Conservation (phyloP, 1,140 invertebrate genomes). For the Tyrophagus putrescentiae region DNA sequence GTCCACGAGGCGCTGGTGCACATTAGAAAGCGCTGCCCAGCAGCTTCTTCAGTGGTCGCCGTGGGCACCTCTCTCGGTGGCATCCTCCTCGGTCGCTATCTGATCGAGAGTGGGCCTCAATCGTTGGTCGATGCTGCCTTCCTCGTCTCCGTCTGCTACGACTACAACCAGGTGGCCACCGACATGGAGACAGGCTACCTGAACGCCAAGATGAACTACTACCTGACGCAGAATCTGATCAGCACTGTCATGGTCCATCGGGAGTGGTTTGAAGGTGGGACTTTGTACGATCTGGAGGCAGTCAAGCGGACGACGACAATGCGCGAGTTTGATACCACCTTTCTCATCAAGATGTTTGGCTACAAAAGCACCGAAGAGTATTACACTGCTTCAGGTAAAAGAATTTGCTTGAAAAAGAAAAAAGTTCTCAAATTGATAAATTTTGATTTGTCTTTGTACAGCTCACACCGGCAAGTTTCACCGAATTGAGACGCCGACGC, state of each 20-base stretch:
- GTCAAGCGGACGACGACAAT: slow-evolving; percentile 48
- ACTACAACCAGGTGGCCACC: slow-evolving; percentile 52
- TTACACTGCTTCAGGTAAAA: no score
- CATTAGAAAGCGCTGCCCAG: slow-evolving; percentile 42
- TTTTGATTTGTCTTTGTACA: no score
- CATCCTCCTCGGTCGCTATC: slow-evolving; percentile 58
- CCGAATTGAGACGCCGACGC: slow-evolving; percentile 49
- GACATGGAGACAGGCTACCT: slow-evolving; percentile 58
- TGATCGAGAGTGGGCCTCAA: slow-evolving; percentile 45
- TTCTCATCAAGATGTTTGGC: slow-evolving; percentile 67
- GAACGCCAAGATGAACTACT: slow-evolving; percentile 55
- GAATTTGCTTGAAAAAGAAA: no score
- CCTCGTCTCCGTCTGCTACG: slow-evolving; percentile 64
- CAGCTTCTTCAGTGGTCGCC: slow-evolving; percentile 50
- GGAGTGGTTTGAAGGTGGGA: slow-evolving; percentile 15
- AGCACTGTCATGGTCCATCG: slow-evolving; percentile 25
- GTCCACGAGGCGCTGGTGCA: slow-evolving; percentile 55
- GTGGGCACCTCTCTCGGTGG: slow-evolving; percentile 69
- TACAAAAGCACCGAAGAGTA: slow-evolving; percentile 61
- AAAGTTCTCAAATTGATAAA: no score
- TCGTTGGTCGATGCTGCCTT: slow-evolving; percentile 52
- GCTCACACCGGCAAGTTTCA: slow-evolving; percentile 55
- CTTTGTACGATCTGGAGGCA: slow-evolving; percentile 32
- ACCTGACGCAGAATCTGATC: slow-evolving; percentile 47
- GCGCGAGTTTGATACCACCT: slow-evolving; percentile 61